Evolutionary conservation across 2,113 vertebrate genomes (phyloP), one percentile per base, ranked within the genome.

Genomic region (Onychorhynchus coronatus): DNA sequence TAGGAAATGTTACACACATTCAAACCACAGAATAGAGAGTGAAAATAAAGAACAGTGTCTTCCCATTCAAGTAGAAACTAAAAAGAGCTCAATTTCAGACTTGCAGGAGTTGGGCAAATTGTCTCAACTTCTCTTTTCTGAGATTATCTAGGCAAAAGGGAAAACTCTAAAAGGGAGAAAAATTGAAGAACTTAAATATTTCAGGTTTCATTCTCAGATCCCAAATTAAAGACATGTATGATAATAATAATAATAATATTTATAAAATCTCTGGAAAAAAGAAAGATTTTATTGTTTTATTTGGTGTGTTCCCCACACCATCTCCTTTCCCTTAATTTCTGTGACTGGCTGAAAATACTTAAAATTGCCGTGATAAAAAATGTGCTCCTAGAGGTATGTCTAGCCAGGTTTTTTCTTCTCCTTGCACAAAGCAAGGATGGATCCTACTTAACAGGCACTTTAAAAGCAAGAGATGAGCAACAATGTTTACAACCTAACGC

Each of bases 401-500:
- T 50, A 68, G 24, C 7, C 23, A 75, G 59, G 5, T 47, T 31
- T 61, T 37, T 86, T 46, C 65, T 90, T 71, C 19, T 89, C 14
- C n/a, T 33, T 52, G 23, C 0, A 7, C 30, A 68, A 89, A 93
- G 23, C 1, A 4, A 77, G 21, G 19, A 65, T 42, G 13, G 35
- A 46, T 35, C 66, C 41, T 65, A 20, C 46, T 94, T 96, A 71
- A 37, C 31, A 75, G 35, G 30, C 11, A 50, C 18, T 67, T 83
- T 67, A 85, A 71, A 89, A 89, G 52, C 50, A 61, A 30, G 14
- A 89, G 81, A 67, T 95, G 77, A 95, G 31, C 78, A 94, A 85
- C 17, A 50, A 70, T 75, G 55, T 91, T 94, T 96, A 71, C 87
- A 88, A 16, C 30, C 18, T 58, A 88, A 63, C 49, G 35, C 28